These are phyloP conservation scores for Philereme transversata DNA, from an alignment of 2,888 invertebrate species.

Conservation along the genomic window DNA sequence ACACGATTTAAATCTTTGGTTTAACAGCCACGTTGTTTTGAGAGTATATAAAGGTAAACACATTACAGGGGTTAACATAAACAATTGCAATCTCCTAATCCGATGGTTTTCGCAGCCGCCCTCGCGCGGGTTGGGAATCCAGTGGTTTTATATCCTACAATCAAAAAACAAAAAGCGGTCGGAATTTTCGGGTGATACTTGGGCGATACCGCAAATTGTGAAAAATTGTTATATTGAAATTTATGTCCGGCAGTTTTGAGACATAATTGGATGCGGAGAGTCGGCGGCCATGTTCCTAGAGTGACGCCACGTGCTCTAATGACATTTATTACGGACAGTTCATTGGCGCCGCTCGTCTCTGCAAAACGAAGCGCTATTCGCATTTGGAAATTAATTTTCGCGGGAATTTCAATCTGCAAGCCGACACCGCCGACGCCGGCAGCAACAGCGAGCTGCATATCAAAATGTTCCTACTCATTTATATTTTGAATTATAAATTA, in stretches of 20 bases:
- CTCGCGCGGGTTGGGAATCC: slow-evolving; percentile 41
- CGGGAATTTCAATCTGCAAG: slow-evolving; percentile 54
- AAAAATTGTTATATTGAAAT: slow-evolving; percentile 79
- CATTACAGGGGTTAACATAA: slow-evolving; percentile 41
- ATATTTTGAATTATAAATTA: slow-evolving; percentile 32
- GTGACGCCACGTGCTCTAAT: slow-evolving; percentile 76
- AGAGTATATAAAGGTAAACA: slow-evolving; percentile 35
- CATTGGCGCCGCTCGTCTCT: slow-evolving; percentile 68
- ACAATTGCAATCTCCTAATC: slow-evolving; percentile 44
- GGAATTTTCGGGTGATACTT: slow-evolving; percentile 28
- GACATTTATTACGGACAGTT: slow-evolving; percentile 76
- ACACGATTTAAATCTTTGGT: no score
- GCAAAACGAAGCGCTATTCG: slow-evolving; percentile 58
- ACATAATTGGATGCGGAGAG: slow-evolving; percentile 75
- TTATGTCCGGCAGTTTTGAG: slow-evolving; percentile 77
- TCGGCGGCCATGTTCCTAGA: slow-evolving; percentile 63
- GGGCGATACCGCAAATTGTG: slow-evolving; percentile 67
- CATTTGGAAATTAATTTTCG: slow-evolving; percentile 71
- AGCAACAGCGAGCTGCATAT: slow-evolving; percentile 34
- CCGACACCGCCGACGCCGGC: slow-evolving; percentile 30
- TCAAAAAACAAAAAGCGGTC: slow-evolving; percentile 62
- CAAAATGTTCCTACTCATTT: slow-evolving; percentile 26
- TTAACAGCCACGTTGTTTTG: slow-evolving; percentile 13
- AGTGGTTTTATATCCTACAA: slow-evolving; percentile 49
- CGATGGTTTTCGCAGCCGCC: slow-evolving; percentile 38